Base-by-base conservation (phyloP, 2,797 vertebrate genomes). In the Pseudocheirus occidentalis region DNA sequence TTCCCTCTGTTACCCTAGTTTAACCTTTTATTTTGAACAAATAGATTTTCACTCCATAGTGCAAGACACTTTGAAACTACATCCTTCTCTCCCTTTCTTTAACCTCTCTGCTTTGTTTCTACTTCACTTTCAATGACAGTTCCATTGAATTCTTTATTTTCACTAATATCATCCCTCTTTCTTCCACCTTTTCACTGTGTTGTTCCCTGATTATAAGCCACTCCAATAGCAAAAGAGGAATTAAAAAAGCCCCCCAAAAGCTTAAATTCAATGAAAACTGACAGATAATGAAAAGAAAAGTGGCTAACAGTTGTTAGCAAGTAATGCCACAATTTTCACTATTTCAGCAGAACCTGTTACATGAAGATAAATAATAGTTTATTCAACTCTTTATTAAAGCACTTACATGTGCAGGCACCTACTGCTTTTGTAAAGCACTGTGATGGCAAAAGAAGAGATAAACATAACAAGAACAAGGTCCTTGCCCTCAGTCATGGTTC, bases 111-210 rank as follows among this genome's bases (percentile, higher is more conserved):
- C 9, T 66, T n/a, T 5, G 9, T 40, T n/a, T 73, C n/a, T n/a
- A 73, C 40, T 73, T 40, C n/a, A 73, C 16, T 73, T 73, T 73
- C 6, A 73, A 73, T 73, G n/a, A 40, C n/a, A 73, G 16, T 5
- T 40, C 5, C 6, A 2, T 18, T 18, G 34, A 40, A 21, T 73
- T 16, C 40, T 21, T 40, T 95, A 95, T 50, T 95, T 53, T 94
- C 90, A 93, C 93, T 52, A 93, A 50, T 90, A 90, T 94, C 11
- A 93, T 7, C 50, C 92, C 93, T 92, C 96, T 7, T 94, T 95
- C 34, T 91, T 52, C 50, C 0, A 89, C 59, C 52, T 95, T 40
- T 66, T 66, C 16, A 55, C 27, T 57, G 29, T 81, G 29, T 95
- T 92, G 62, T 21, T 55, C 50, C 53, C 55, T 89, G 57, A 89